These are phyloP conservation scores for Nephrotoma guestfalica DNA, from an alignment of 2,888 invertebrate genomes.

Conservation along the genomic window DNA sequence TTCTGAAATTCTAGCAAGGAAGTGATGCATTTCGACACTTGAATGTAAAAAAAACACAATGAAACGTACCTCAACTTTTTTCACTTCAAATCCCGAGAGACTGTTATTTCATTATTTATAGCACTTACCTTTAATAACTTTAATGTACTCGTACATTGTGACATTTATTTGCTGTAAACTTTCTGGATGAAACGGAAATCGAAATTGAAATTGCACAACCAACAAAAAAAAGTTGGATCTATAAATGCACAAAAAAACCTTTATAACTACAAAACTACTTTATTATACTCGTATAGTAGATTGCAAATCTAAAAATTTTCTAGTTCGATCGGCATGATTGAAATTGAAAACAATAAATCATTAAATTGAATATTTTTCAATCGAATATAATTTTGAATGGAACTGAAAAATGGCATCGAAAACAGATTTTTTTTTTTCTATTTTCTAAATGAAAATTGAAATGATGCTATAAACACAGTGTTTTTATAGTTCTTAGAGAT, in stretches of 20 bases:
- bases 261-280: background rate
- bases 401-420: background rate
- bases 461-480: background rate
- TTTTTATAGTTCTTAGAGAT: background rate
- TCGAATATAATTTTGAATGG: background rate
- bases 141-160: no score
- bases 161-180: no score
- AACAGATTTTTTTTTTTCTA: background rate
- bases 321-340: background rate
- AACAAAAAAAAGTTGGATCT: background rate
- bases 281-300: background rate
- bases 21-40: no score
- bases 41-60: no score
- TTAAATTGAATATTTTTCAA: background rate
- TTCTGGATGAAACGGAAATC: background rate
- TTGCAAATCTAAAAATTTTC: background rate
- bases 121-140: no score
- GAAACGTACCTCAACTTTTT: no score
- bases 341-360: background rate
- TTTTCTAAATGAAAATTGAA: background rate
- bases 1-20: no score
- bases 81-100: no score
- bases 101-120: no score
- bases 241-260: background rate
- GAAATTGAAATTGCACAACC: background rate